phyloP scores from a whole-genome alignment of 1,140 invertebrate genomes.

The Bursaphelenchus mucronatus region DNA sequence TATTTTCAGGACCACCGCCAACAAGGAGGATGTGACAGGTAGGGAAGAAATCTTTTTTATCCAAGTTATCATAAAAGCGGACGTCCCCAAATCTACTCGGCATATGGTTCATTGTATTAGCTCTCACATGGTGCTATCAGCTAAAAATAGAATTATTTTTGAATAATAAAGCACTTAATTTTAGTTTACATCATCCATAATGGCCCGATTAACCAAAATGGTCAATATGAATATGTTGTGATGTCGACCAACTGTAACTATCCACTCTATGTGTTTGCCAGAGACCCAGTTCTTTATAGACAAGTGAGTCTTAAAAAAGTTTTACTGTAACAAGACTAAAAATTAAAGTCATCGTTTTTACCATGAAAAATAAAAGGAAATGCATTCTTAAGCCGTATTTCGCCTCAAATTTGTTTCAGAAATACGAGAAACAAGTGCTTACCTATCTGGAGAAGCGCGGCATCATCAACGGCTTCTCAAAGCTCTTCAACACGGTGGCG shows the following conservation, averaged over 20 bases:
- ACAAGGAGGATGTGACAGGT: conserved; percentile 60
- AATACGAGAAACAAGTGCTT: conserved; percentile 40
- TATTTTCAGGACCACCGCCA: conserved; percentile 57
- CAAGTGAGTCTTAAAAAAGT: neutral
- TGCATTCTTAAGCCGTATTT: too few relatives aligned
- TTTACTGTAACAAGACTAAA: too few relatives aligned
- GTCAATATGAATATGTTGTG: conserved; percentile 44
- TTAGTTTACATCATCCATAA: conserved; percentile 48
- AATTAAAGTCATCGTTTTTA: too few relatives aligned
- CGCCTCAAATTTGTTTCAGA: conserved; percentile 14
- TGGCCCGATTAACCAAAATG: conserved; percentile 46
- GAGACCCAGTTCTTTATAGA: conserved; percentile 44
- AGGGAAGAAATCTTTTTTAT: conserved; percentile 1
- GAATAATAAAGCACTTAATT: conserved; percentile 21
- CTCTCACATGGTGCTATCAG: neutral
- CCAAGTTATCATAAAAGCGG: neutral
- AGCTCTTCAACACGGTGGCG: conserved; percentile 46
- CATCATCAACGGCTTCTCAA: conserved; percentile 47
- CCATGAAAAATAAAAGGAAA: too few relatives aligned
- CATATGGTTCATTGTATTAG: too few relatives aligned
- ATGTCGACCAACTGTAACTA: conserved; percentile 50
- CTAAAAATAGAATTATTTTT: conserved; percentile 14
- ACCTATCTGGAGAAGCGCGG: conserved; percentile 51
- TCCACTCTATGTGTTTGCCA: conserved; percentile 51
- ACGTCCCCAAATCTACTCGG: neutral